Evolutionary conservation across 1,140 invertebrate species (phyloP).

Genomic region (Drosophila busckii): DNA sequence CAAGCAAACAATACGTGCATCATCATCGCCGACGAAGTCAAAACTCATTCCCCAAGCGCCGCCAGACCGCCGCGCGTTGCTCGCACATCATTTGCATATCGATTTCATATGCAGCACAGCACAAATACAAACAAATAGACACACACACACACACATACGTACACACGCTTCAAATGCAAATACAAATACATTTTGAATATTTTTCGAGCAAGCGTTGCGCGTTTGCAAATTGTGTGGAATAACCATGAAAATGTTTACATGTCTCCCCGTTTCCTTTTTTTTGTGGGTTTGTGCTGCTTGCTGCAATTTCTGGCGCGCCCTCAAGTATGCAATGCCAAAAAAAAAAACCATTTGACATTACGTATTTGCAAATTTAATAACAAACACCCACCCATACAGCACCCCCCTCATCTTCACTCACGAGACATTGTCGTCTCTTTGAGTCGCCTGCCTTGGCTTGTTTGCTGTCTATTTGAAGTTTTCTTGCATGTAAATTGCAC

Average conservation of each 20-base stretch:
- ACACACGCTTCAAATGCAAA: slow-evolving; percentile 32
- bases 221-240: slow-evolving; percentile 54
- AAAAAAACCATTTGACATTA: slow-evolving; percentile 42
- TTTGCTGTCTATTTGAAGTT: slow-evolving; percentile 64
- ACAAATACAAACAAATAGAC: slow-evolving; percentile 43
- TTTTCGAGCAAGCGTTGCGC: slow-evolving; percentile 28
- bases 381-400: no score
- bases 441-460: background rate
- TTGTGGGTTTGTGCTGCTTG: slow-evolving; percentile 13
- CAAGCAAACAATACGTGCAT: slow-evolving; percentile 77
- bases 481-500: slow-evolving; percentile 74
- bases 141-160: background rate
- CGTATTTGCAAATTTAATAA: slow-evolving; percentile 64
- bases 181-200: slow-evolving; percentile 57
- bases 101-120: slow-evolving; percentile 72
- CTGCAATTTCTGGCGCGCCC: slow-evolving; percentile 30
- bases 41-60: no score
- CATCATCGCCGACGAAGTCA: slow-evolving; percentile 47
- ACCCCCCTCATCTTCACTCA: no score
- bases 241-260: slow-evolving; percentile 68
- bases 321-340: slow-evolving; percentile 41
- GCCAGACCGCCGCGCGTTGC: no score
- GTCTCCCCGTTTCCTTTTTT: slow-evolving; percentile 15
- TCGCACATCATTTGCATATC: slow-evolving; percentile 73
- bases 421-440: background rate